Base-by-base conservation (phyloP, 2,888 invertebrate species). In the Tetheella fluctuosa region DNA sequence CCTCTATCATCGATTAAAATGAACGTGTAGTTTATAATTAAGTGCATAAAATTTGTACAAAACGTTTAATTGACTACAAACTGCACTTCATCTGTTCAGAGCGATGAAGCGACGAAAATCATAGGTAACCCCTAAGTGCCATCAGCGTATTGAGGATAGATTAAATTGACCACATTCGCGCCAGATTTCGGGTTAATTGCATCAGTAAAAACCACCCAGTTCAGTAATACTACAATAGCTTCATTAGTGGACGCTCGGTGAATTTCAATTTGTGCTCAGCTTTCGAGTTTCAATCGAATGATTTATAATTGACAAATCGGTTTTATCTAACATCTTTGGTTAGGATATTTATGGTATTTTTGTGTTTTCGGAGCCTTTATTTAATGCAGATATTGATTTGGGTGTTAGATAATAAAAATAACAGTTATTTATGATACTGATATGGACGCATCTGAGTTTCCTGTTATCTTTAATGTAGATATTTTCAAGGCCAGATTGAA, bases 111-210 rank as follows among this genome's bases (percentile, higher is more conserved):
- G 17, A 48, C 48, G 48, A 48, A 55, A 55, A 55, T 55, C 55
- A 34, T 25, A 55, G 55, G 55, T 34, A 34, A 67, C 64, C 61
- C 57, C 75, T 64, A 68, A 81, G 79, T 75, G 73, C 73, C 73
- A 74, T 76, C 69, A 63, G 61, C 61, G 39, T 34, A 69, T 75
- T 75, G 71, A 63, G 54, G 64, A 60, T 71, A 80, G 81, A 79
- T 85, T 81, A 82, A 82, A 73, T 75, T 73, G 70, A 84, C 85
- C 86, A 73, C 85, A 82, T 69, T 74, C 73, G 69, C 66, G 65
- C 74, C 76, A 80, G 77, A 81, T 81, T 81, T 73, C 71, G 73
- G 78, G 77, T 86, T 87, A 87, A 87, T 86, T 86, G 87, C 79
- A 79, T 48, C 72, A 73, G 76, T 81, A 85, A 85, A 85, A 85